These are phyloP conservation scores for Himalopsyche kuldschensis DNA, from an alignment of 2,888 invertebrate species.

Conservation along the genomic window DNA sequence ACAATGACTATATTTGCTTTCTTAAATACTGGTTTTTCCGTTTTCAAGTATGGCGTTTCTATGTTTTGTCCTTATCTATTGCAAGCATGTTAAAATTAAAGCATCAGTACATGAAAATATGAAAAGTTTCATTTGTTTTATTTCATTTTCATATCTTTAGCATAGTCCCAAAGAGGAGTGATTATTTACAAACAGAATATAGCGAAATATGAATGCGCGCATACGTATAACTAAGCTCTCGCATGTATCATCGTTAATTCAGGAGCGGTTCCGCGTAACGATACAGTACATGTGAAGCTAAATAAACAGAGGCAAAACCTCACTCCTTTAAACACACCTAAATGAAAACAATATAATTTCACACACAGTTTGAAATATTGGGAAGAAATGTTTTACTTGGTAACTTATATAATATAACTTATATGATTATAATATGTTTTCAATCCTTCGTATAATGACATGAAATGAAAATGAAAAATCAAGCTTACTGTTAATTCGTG, in stretches of 20 bases:
- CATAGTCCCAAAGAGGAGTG: not conserved
- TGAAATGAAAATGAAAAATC: too few relatives aligned
- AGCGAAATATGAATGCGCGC: not conserved
- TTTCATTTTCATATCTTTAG: not conserved
- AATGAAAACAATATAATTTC: not conserved
- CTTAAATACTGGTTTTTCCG: not conserved
- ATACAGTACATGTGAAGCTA: not conserved
- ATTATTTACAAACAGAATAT: not conserved
- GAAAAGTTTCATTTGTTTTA: not conserved
- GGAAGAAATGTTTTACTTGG: not conserved
- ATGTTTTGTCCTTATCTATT: too few relatives aligned
- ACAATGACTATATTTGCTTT: not conserved
- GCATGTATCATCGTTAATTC: constrained; percentile 2
- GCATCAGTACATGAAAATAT: not conserved
- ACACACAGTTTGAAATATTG: not conserved
- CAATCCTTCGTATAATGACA: too few relatives aligned
- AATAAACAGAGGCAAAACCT: not conserved
- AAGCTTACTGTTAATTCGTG: too few relatives aligned
- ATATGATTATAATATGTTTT: too few relatives aligned
- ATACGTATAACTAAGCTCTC: not conserved
- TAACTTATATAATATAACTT: too few relatives aligned
- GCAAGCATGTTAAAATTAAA: too few relatives aligned
- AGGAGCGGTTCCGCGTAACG: not conserved
- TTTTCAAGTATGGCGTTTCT: too few relatives aligned
- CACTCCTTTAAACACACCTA: not conserved